phyloP scores from a whole-genome alignment of 2,888 invertebrate genomes.

The Malthinus seriepunctatus region DNA sequence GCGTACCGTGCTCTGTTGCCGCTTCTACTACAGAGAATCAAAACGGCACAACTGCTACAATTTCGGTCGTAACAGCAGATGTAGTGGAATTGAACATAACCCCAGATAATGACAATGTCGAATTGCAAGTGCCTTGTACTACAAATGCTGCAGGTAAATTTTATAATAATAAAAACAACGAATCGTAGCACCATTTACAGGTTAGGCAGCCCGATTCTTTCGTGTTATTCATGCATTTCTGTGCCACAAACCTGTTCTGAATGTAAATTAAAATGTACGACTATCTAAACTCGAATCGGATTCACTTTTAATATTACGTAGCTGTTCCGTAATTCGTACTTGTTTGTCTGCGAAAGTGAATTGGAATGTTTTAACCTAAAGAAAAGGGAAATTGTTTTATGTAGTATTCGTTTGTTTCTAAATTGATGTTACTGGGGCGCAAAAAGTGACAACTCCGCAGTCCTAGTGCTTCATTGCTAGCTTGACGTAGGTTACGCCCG shows the following conservation, averaged over 20 bases:
- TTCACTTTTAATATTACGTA: slow-evolving; percentile 15
- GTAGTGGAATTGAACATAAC: slow-evolving; percentile 56
- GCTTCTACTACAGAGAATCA: slow-evolving; percentile 62
- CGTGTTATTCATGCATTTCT: slow-evolving; percentile 21
- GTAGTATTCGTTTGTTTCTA: slow-evolving; percentile 23
- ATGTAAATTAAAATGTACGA: slow-evolving; percentile 29
- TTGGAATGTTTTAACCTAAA: slow-evolving; percentile 14
- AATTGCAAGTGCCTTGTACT: slow-evolving; percentile 66
- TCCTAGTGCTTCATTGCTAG: slow-evolving; percentile 32
- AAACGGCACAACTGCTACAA: slow-evolving; percentile 48
- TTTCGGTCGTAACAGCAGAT: slow-evolving; percentile 53
- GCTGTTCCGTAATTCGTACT: not conserved
- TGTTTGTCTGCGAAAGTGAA: slow-evolving; percentile 31
- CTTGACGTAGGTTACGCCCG: slow-evolving; percentile 53
- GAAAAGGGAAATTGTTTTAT: slow-evolving; percentile 25
- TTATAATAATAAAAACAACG: slow-evolving; percentile 27
- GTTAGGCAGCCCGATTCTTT: slow-evolving; percentile 35
- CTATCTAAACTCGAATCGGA: slow-evolving; percentile 11
- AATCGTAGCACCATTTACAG: slow-evolving; percentile 39
- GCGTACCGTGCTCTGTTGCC: slow-evolving; percentile 67
- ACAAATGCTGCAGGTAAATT: slow-evolving; percentile 62
- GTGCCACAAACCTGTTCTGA: slow-evolving; percentile 33
- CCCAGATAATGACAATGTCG: slow-evolving; percentile 62
- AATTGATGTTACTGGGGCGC: slow-evolving; percentile 38
- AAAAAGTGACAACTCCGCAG: slow-evolving; percentile 39